Conservation (phyloP, 2,113 vertebrate species). For the Falco punctatus region DNA sequence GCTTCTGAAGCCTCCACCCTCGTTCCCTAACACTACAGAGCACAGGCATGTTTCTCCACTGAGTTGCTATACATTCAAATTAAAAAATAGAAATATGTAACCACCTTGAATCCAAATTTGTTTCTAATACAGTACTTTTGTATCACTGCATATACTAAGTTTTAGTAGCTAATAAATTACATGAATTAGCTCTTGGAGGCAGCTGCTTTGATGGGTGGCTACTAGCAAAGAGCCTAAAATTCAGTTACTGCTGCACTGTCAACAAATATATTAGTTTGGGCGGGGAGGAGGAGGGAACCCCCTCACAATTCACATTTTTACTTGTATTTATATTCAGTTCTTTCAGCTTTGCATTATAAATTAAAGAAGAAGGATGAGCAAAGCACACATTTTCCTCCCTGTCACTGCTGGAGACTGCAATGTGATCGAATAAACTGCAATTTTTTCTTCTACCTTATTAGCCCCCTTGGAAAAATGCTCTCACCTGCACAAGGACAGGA, state of each 20-base stretch:
- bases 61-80: background rate
- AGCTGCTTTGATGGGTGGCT: background rate
- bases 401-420: slow-evolving; percentile 22
- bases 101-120: background rate
- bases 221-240: background rate
- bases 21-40: background rate
- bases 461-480: slow-evolving; percentile 11
- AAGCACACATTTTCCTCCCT: background rate
- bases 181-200: background rate
- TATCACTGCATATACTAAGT: background rate
- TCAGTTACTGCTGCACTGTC: background rate
- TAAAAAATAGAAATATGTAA: background rate
- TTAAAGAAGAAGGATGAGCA: background rate
- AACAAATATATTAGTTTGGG: background rate
- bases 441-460: slow-evolving; percentile 26
- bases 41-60: background rate
- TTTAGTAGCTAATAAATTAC: background rate
- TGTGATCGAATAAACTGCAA: background rate
- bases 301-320: background rate
- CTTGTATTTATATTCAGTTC: background rate
- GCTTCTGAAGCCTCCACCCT: background rate
- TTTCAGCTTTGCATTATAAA: background rate
- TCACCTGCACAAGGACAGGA: slow-evolving; percentile 6
- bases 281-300: too few relatives aligned
- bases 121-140: background rate